Evolutionary conservation across 1,140 invertebrate genomes (phyloP), one percentile per base, ranked within the genome.

Genomic region (Popillia japonica): DNA sequence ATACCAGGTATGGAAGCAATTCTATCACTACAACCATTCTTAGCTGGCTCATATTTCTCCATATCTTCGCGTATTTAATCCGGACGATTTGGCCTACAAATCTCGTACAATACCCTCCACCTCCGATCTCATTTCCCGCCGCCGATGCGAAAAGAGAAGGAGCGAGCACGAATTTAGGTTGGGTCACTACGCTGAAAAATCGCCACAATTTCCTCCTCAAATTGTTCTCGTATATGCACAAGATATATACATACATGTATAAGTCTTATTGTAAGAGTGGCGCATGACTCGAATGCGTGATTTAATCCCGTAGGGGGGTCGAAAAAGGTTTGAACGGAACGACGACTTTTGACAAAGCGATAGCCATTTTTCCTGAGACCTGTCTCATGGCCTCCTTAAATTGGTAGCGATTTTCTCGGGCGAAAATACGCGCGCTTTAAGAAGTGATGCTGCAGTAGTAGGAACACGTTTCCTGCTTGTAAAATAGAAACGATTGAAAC

Each of bases 281-380:
- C 48, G 14, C 48, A 55, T 17, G 48, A 55, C 48, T 55, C 48
- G 48, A 55, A 55, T 55, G 48, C 48, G 48, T 55, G 48, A 55
- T 55, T 55, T 55, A n/a, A 55, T 55, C 48, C 48, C 48, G 48
- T 6, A 55, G 48, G 48, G n/a, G 27, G 27, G 27, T 34, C 48
- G 48, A 55, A 55, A n/a, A 55, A 55, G 48, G 14, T 55, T 55
- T 55, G 48, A 17, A 55, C 48, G 48, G 48, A 55, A 55, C 48
- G 48, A 55, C 17, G 48, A 55, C 48, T 55, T 55, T 55, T 55
- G 48, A 55, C 48, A 55, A 55, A 55, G 48, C 48, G 48, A 55
- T 55, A 55, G 48, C 48, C n/a, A 55, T 55, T 55, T 17, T n/a
- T 55, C 48, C 0, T 14, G 48, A 17, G 48, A 55, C 48, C 48